Evolutionary conservation across 2,797 vertebrate genomes (phyloP).

Genomic region (Tenualosa ilisha): DNA sequence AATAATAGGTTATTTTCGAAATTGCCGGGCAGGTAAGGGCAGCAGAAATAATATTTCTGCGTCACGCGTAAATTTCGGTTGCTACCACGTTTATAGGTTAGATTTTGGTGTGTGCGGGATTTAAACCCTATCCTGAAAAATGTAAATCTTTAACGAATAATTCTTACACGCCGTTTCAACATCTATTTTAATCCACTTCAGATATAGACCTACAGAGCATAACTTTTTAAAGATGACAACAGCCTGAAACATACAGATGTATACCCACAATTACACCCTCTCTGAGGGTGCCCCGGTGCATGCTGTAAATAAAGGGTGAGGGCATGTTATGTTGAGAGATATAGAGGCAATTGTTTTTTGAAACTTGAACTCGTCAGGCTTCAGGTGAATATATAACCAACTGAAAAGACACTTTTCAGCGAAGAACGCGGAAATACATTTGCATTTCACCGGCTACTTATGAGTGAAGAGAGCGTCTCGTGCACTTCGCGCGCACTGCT

Average conservation of each 20-base stretch:
- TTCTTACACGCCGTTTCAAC: background rate
- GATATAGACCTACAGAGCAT: no score
- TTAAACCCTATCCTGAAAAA: background rate
- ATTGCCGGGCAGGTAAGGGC: conserved; percentile 38
- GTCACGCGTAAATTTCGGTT: background rate
- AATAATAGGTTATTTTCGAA: conserved; percentile 40
- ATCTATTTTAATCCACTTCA: no score
- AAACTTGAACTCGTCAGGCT: background rate
- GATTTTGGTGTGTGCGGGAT: background rate
- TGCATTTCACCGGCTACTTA: conserved; percentile 16
- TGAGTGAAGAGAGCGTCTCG: background rate
- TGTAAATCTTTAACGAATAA: background rate
- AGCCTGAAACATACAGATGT: background rate
- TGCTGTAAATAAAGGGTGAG: background rate
- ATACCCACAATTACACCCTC: background rate
- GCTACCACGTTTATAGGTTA: background rate
- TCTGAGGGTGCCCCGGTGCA: background rate
- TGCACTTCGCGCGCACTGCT: background rate
- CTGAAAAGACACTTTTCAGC: background rate
- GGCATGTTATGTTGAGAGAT: background rate
- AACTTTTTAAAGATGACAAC: background rate
- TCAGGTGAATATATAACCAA: background rate
- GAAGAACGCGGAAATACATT: background rate
- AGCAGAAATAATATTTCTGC: conserved; percentile 36
- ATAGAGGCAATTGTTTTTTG: background rate